These are phyloP conservation scores for Xiphophorus birchmanni DNA, from an alignment of 2,797 vertebrate species.

Conservation along the genomic window DNA sequence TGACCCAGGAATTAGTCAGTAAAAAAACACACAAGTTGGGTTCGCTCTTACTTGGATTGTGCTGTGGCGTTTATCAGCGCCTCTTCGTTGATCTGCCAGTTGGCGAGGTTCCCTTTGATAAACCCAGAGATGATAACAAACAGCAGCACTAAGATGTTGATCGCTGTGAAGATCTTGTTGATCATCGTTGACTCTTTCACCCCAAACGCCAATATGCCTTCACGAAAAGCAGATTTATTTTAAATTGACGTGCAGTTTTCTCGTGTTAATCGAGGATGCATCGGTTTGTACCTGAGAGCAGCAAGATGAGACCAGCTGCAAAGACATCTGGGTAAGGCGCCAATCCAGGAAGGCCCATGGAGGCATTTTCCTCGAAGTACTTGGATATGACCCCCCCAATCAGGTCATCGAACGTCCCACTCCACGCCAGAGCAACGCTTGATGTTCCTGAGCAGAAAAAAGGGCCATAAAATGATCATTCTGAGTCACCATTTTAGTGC, in stretches of 20 bases:
- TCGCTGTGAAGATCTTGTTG: constrained; percentile 87
- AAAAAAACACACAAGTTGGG: not conserved
- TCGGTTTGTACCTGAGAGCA: constrained; percentile 83
- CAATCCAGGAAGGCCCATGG: constrained; percentile 81
- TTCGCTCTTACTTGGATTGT: constrained; percentile 61
- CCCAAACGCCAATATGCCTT: constrained; percentile 88
- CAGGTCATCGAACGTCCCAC: constrained; percentile 88
- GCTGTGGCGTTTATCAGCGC: constrained; percentile 65
- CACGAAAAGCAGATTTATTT: not conserved
- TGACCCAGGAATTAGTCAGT: not conserved
- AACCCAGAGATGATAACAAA: constrained; percentile 86
- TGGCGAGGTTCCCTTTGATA: constrained; percentile 83
- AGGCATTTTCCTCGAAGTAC: constrained; percentile 71
- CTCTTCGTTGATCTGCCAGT: constrained; percentile 83
- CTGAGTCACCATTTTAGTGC: constrained; percentile 25
- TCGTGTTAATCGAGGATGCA: not conserved
- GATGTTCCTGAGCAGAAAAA: constrained; percentile 82
- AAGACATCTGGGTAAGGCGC: constrained; percentile 87
- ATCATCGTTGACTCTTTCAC: constrained; percentile 88
- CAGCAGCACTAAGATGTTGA: constrained; percentile 85
- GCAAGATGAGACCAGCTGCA: constrained; percentile 83
- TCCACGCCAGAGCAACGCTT: constrained; percentile 89
- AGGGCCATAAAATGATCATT: constrained; percentile 47
- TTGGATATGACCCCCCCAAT: constrained; percentile 79
- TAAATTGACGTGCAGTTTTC: not conserved